Percentiles rank a stretch among this genome's conserved stretches.
Conservation (phyloP, 2,888 invertebrate genomes). For the Ornithoptera priamus region DNA sequence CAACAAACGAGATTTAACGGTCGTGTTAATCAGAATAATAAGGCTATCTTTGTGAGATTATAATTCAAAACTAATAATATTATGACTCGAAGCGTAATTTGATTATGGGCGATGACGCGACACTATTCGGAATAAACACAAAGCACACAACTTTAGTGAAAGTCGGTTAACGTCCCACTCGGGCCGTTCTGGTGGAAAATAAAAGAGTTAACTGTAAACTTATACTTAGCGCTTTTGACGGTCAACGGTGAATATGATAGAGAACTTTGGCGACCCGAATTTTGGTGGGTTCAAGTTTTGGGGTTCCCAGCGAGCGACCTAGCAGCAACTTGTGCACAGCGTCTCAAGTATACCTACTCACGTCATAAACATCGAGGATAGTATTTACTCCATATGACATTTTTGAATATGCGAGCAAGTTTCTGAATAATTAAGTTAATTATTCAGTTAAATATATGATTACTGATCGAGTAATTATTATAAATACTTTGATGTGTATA, state of each 20-base stretch:
- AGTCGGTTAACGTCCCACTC: conserved; percentile 29
- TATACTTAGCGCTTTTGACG: conserved; percentile 10
- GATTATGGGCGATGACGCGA: conserved; percentile 29
- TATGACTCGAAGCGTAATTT: conserved; percentile 28
- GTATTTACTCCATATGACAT: no score
- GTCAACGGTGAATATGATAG: conserved; percentile 4
- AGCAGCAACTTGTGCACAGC: no score
- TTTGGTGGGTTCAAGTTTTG: neutral
- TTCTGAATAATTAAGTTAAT: no score
- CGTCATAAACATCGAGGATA: no score
- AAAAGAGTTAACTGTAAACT: conserved; percentile 26
- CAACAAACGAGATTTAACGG: conserved; percentile 13
- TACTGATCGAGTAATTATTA: no score
- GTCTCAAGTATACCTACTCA: no score
- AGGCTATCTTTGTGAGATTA: conserved; percentile 22
- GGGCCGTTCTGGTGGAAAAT: conserved; percentile 25
- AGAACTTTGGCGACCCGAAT: conserved; percentile 1
- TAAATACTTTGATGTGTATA: no score
- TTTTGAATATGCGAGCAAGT: no score
- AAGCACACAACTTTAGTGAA: conserved; percentile 26
- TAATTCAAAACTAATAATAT: conserved; percentile 29
- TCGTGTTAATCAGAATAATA: conserved; percentile 19
- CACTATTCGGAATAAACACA: conserved; percentile 24
- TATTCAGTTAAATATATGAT: no score
- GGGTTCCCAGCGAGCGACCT: neutral